phyloP scores from a whole-genome alignment of 2,797 vertebrate species.

The Sciurus vulgaris region DNA sequence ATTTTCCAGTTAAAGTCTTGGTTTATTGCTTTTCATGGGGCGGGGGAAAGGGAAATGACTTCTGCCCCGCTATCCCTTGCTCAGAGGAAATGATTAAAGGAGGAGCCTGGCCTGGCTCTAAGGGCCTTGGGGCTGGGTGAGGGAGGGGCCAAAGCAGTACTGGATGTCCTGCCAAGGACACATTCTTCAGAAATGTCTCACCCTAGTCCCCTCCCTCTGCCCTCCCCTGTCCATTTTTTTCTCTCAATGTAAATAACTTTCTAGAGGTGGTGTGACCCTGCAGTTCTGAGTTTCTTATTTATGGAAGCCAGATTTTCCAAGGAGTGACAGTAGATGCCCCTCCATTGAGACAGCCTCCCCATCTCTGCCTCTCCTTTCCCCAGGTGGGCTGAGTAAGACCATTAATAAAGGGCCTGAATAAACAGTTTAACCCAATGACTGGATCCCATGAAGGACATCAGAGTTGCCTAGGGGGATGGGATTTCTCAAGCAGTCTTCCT shows the following conservation, averaged over 20 bases:
- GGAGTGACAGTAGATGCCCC: neutral
- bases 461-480: neutral
- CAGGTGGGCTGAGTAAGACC: neutral
- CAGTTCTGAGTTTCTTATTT: neutral
- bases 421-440: neutral
- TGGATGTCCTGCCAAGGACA: conserved; percentile 77
- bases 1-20: neutral
- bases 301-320: neutral
- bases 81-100: neutral
- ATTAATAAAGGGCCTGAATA: neutral
- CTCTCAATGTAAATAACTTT: conserved; percentile 73
- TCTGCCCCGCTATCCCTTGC: neutral
- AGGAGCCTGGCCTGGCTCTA: conserved; percentile 11
- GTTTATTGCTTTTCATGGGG: neutral
- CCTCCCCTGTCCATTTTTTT: neutral
- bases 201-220: neutral
- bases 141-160: conserved; percentile 49
- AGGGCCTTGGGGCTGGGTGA: neutral
- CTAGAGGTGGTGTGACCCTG: neutral
- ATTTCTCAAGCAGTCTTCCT: neutral
- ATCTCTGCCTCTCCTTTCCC: neutral
- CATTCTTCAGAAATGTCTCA: conserved; percentile 75
- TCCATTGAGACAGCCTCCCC: neutral
- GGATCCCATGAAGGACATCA: neutral
- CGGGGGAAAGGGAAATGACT: neutral